Evolutionary conservation across 2,888 invertebrate species (phyloP).

Genomic region (Sarcophaga carnaria): DNA sequence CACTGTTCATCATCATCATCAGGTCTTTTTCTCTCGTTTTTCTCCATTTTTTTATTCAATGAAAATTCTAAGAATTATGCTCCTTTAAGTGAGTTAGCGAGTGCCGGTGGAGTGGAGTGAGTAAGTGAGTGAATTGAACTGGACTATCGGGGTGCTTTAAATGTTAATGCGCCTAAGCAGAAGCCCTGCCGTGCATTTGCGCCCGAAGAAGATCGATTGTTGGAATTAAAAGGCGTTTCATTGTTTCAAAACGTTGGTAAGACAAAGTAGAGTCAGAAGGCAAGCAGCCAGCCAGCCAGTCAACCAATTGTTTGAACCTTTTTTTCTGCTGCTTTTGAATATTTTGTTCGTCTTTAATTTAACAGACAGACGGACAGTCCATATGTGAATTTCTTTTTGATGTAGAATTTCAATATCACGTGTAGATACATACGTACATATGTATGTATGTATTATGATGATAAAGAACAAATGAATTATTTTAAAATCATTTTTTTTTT

Average conservation of each 20-base stretch:
- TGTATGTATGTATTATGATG: conserved; percentile 9
- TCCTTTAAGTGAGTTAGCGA: conserved; percentile 36
- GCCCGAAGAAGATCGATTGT: conserved; percentile 64
- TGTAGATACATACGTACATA: neutral
- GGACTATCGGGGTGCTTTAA: conserved; percentile 41
- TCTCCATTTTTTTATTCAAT: conserved; percentile 38
- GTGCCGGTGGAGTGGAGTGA: neutral
- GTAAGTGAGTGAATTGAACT: conserved; percentile 34
- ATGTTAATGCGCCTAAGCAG: conserved; percentile 55
- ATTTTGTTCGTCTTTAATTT: neutral
- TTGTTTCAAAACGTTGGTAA: conserved; percentile 61
- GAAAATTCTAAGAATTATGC: conserved; percentile 55
- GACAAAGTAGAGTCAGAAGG: neutral
- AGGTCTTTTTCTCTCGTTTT: conserved; percentile 3
- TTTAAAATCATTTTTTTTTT: neutral
- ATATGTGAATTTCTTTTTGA: conserved; percentile 1
- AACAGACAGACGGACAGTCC: neutral
- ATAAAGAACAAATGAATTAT: conserved; percentile 3
- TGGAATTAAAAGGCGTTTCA: conserved; percentile 60
- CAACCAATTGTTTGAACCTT: conserved; percentile 44
- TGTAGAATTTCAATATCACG: conserved; percentile 27
- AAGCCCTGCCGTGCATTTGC: conserved; percentile 67
- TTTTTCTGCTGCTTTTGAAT: neutral
- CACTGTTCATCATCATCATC: conserved; percentile 59
- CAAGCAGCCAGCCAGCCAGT: conserved; percentile 1